phyloP scores from a whole-genome alignment of 2,888 invertebrate species.

The Seira ritae region DNA sequence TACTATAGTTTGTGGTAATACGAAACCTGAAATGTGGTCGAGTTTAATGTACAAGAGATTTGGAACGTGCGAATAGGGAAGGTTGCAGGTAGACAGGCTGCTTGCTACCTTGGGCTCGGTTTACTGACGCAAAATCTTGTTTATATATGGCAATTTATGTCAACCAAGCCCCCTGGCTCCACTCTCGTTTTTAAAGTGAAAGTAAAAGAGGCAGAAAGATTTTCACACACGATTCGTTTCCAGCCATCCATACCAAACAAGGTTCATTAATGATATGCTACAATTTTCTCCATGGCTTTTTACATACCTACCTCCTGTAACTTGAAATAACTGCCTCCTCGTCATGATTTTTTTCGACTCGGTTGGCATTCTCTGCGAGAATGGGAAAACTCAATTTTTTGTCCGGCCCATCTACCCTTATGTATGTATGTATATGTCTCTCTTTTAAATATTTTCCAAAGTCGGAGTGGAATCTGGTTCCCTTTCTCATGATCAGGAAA shows the following conservation, averaged over 20 bases:
- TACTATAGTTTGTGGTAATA: not conserved
- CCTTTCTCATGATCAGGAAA: no score
- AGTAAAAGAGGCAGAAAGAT: constrained; percentile 14
- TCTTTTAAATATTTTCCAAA: no score
- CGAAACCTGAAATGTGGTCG: not conserved
- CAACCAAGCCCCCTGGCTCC: constrained; percentile 14
- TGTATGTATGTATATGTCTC: no score
- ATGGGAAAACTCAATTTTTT: no score
- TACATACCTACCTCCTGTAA: no score
- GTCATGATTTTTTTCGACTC: no score
- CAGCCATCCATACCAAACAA: constrained; percentile 40
- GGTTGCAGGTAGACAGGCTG: not conserved
- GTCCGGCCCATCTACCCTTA: no score
- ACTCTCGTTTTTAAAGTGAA: constrained; percentile 9
- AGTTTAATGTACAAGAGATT: not conserved
- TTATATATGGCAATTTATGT: constrained; percentile 30
- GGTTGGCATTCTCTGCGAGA: no score
- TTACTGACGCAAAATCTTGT: constrained; percentile 38
- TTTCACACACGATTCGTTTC: constrained; percentile 43
- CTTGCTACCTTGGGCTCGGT: not conserved
- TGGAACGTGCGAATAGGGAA: not conserved
- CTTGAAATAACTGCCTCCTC: no score
- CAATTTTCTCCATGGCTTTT: no score
- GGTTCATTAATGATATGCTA: constrained; percentile 39
- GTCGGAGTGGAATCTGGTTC: no score